A percentile compares a stretch with the other conserved stretches of the same genome.
Conservation (phyloP, 2,888 invertebrate species). For the Drosophila kambysellisi region DNA sequence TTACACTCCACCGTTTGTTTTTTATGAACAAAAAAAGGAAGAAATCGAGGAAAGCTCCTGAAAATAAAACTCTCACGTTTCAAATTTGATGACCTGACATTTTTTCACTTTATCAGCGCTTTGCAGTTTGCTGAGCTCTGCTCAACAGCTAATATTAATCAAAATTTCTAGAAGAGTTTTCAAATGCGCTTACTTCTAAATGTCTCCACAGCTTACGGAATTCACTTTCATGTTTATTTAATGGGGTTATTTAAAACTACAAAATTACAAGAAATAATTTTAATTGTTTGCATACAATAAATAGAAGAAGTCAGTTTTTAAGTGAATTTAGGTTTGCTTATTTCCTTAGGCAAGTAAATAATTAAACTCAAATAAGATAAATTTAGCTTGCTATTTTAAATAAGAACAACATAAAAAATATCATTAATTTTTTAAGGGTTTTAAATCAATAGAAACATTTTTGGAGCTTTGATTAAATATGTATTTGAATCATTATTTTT, state of each 20-base stretch:
- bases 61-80: slow-evolving; percentile 58
- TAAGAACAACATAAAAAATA: background rate
- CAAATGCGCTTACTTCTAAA: background rate
- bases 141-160: slow-evolving; percentile 34
- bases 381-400: background rate
- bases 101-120: slow-evolving; percentile 62
- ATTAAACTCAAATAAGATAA: background rate
- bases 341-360: slow-evolving; percentile 1
- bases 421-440: too few relatives aligned
- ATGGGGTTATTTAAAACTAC: slow-evolving; percentile 21
- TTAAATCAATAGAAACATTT: background rate
- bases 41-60: slow-evolving; percentile 12
- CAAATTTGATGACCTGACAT: slow-evolving; percentile 52
- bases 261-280: slow-evolving; percentile 20
- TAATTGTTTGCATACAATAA: slow-evolving; percentile 32
- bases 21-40: slow-evolving; percentile 9
- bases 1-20: slow-evolving; percentile 36
- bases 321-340: slow-evolving; percentile 6
- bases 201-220: slow-evolving; percentile 4
- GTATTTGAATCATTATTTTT: background rate
- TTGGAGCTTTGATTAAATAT: background rate
- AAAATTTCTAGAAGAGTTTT: slow-evolving; percentile 13
- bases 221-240: slow-evolving; percentile 18
- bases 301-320: background rate
- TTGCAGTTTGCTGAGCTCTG: slow-evolving; percentile 30